phyloP scores from a whole-genome alignment of 2,888 invertebrate species.

The Deroplatys truncata region DNA sequence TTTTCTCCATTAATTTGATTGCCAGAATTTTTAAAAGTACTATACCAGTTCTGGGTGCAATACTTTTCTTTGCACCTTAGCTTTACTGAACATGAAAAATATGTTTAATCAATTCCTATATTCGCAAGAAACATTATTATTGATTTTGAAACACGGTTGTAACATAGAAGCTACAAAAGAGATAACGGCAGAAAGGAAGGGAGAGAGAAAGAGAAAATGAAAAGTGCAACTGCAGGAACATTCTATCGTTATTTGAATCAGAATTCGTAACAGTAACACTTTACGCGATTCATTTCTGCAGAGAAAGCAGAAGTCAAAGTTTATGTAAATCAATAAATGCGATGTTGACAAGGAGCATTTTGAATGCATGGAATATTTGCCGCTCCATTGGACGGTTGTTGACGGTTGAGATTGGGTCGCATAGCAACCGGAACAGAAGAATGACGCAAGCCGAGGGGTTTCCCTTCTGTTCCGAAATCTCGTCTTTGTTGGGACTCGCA shows the following conservation, averaged over 20 bases:
- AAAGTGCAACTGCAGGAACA: not conserved
- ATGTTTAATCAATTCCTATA: no score
- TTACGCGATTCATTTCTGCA: not conserved
- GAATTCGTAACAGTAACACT: not conserved
- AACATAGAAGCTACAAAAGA: no score
- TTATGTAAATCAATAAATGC: not conserved
- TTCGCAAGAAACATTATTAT: no score
- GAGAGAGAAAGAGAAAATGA: no score
- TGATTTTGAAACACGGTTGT: no score
- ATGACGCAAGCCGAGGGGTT: not conserved
- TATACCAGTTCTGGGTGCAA: no score
- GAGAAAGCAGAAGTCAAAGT: not conserved
- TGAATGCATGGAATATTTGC: constrained; percentile 14
- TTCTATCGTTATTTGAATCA: not conserved
- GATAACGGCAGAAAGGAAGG: no score
- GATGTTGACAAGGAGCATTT: not conserved
- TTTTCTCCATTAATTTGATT: no score
- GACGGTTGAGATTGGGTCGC: constrained; percentile 1
- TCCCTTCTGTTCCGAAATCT: not conserved
- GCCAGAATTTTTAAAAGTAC: no score
- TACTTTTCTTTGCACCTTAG: no score
- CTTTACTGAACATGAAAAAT: no score
- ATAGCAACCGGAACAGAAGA: not conserved
- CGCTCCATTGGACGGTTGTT: constrained; percentile 7
- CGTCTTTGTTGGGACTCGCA: not conserved